These are phyloP conservation scores for Agelas oroides DNA, from an alignment of 37 sponge, comb jelly and placozoan genomes.

Conservation along the genomic window DNA sequence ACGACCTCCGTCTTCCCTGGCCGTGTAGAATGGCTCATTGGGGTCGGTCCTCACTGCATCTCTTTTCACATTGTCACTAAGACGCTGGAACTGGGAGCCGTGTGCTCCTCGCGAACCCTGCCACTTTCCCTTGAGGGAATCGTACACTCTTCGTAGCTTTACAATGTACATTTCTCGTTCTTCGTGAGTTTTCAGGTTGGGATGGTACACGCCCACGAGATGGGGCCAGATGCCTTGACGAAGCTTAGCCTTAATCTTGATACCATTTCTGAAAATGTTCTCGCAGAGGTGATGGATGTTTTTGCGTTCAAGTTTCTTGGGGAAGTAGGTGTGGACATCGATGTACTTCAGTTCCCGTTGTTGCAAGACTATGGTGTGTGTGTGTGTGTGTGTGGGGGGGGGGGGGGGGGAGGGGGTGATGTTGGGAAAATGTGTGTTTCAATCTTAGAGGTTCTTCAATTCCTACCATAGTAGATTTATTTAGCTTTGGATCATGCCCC, in stretches of 20 bases:
- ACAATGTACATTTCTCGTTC: conserved; percentile 53
- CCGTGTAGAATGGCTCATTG: conserved; percentile 41
- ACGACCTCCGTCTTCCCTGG: not conserved
- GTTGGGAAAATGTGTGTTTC: too few relatives aligned
- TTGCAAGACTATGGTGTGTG: not conserved
- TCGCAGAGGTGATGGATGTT: conserved; percentile 9
- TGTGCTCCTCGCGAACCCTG: not conserved
- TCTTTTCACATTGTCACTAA: conserved; percentile 45
- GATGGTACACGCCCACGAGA: conserved; percentile 70
- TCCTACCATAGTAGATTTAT: too few relatives aligned
- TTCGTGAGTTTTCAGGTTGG: conserved; percentile 36
- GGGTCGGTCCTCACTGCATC: conserved; percentile 83
- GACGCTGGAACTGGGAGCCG: conserved; percentile 19
- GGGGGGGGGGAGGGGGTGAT: not conserved
- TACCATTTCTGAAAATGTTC: conserved; percentile 38
- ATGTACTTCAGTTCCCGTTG: conserved; percentile 38
- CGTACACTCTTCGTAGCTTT: conserved; percentile 54
- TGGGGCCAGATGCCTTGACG: conserved; percentile 60
- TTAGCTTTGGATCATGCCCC: too few relatives aligned
- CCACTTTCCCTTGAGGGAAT: conserved; percentile 46
- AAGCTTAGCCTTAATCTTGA: conserved; percentile 25
- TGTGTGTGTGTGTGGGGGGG: conserved; percentile 3
- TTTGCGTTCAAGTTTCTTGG: conserved; percentile 14
- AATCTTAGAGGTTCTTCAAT: too few relatives aligned
- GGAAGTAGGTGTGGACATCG: conserved; percentile 34